Evolutionary conservation across 2,113 vertebrate genomes (phyloP), one percentile per base, ranked within the genome.

Genomic region (Vidua macroura): DNA sequence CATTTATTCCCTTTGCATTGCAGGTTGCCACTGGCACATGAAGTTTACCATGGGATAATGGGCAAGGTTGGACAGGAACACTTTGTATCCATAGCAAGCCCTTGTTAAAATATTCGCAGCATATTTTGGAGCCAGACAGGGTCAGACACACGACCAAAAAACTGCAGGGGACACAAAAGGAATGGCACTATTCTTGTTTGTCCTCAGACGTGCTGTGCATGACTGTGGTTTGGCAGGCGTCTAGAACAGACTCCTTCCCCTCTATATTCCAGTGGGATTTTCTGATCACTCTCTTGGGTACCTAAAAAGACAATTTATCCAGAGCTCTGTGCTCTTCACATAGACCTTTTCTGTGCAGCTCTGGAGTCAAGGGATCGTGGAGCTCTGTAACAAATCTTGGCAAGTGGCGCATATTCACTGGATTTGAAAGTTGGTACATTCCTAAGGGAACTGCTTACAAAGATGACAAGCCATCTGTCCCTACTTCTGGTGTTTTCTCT

Each of bases 381-480:
- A 86, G 68, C 79, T 90, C 67, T 80, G 60, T 14, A 73, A 22
- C 69, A 81, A 41, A 60, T 18, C 66, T 63, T 81, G 74, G 70
- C 84, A 72, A 79, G 55, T 49, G 53, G 39, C 59, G 80, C 11
- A 14, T 21, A 46, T 9, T 70, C 41, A 20, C 27, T 85, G 69
- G 33, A 12, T 76, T 28, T 43, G 70, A 69, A 76, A 91, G 33
- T 35, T 56, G 60, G 30, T 78, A 3, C 68, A 31, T 48, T 89
- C 91, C 84, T 46, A 10, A 85, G 55, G 83, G 89, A 92, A 3
- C 46, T 46, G 78, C 62, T 70, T 28, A 35, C 77, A 87, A 66
- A 84, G 37, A 85, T 79, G 84, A 92, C 74, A 73, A 87, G 70
- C 89, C 91, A 93, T 93, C 95, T 96, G 91, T 73, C 91, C 79